Evolutionary conservation across 1,140 invertebrate genomes (phyloP), one percentile per base, ranked within the genome.

Genomic region (Neodiprion lecontei): DNA sequence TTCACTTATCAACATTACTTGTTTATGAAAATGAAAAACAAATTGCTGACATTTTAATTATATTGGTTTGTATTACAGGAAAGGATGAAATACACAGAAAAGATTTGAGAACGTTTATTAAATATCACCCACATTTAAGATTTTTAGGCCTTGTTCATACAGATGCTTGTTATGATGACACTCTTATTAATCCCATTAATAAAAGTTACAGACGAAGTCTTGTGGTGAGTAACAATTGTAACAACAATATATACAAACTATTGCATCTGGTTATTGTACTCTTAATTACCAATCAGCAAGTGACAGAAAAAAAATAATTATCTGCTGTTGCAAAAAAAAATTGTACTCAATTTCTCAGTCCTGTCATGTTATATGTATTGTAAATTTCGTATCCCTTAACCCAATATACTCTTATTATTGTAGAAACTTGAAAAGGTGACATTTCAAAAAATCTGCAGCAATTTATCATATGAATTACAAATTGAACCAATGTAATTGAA

Each of bases 101-200:
- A 72, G 86, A 90, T 77, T 84, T 94, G 70, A 86, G 82, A 78
- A 79, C 83, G 72, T 92, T 92, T 83, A 81, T 92, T 17, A 85
- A 86, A 73, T 80, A 83, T 28, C 91, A 91, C 82, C 83, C 83
- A 53, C 76, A 89, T 73, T 79, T 93, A 72, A 84, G 83, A 79
- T 94, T 93, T 84, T 84, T 94, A 73, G 92, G 93, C 10, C 85
- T 93, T 72, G 89, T 93, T 68, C 87, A 91, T 80, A 92, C 90
- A 61, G 89, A 91, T 72, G 88, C 89, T 72, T 93, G 92, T 83
- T 90, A 89, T 75, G 90, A 91, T 74, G 87, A 90, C 70, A 88
- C 90, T 83, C 91, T 93, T 76, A 87, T 83, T 61, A 89, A 91
- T 85, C 83, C 88, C 0, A 75, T 79, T 48, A 84, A 90, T 75